Percentiles rank a stretch among this genome's conserved stretches.
Evolutionary conservation across 1,140 invertebrate species (phyloP).

Genomic region (Caerostris extrusa): DNA sequence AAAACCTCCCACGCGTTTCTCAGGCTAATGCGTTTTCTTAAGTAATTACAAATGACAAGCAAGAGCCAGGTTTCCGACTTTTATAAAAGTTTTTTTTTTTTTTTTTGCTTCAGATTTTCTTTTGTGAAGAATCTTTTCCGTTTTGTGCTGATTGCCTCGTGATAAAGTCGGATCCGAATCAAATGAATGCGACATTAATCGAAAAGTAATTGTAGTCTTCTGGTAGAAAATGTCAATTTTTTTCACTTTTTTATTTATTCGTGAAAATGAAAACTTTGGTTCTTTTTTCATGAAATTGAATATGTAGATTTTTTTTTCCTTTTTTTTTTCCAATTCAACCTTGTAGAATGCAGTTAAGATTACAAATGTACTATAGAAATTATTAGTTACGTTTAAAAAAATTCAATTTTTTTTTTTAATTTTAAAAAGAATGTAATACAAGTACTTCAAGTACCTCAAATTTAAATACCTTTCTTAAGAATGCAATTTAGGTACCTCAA

Average conservation of each 20-base stretch:
- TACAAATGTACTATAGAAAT: too few species aligned
- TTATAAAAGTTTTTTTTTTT: background rate
- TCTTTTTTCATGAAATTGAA: background rate
- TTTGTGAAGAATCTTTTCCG: background rate
- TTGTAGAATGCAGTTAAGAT: too few species aligned
- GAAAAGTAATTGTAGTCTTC: background rate
- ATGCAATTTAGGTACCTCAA: too few species aligned
- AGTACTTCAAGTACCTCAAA: too few species aligned
- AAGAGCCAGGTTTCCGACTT: background rate
- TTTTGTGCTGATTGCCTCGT: background rate
- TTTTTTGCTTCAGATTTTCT: background rate
- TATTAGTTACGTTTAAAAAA: too few species aligned
- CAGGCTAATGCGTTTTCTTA: slow-evolving; percentile 39
- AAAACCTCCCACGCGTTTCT: slow-evolving; percentile 23
- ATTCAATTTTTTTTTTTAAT: too few species aligned
- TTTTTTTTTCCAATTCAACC: too few species aligned
- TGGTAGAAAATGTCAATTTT: background rate
- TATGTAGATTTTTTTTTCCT: too few species aligned
- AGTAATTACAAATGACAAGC: slow-evolving; percentile 52
- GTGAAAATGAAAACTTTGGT: background rate
- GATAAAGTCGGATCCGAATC: background rate
- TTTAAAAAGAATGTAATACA: too few species aligned
- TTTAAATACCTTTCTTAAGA: too few species aligned
- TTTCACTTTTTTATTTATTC: background rate
- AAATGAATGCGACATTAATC: background rate